A percentile compares a stretch with the other conserved stretches of the same genome.
Conservation (phyloP, 2,888 invertebrate species). For the Abrostola tripartita region DNA sequence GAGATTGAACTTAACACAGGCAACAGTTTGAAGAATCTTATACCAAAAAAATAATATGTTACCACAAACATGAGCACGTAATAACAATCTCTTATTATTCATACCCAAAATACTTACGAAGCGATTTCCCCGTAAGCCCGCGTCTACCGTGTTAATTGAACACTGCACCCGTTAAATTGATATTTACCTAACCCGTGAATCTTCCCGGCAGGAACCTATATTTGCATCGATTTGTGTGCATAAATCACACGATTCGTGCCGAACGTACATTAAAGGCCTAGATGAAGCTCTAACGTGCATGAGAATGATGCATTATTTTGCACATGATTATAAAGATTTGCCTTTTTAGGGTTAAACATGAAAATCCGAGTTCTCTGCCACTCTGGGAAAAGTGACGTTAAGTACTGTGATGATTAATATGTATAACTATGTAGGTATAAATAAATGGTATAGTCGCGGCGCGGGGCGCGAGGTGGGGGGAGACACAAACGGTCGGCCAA, state of each 20-base stretch:
- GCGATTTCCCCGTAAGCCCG: background rate
- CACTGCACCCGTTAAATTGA: constrained; percentile 21
- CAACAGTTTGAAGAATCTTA: too few species aligned
- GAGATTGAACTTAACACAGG: too few species aligned
- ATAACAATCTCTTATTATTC: background rate
- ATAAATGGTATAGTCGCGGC: too few species aligned
- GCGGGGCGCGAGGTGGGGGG: too few species aligned
- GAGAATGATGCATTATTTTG: constrained; percentile 36
- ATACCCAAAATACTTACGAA: constrained; percentile 6
- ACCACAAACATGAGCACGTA: background rate
- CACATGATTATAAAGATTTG: constrained; percentile 32
- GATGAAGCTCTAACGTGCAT: constrained; percentile 36
- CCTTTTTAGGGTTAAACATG: constrained; percentile 2
- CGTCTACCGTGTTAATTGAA: constrained; percentile 28
- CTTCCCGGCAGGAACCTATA: constrained; percentile 30
- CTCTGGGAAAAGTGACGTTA: too few species aligned
- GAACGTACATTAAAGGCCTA: constrained; percentile 39
- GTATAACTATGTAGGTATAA: too few species aligned
- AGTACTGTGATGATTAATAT: too few species aligned
- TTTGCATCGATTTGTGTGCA: constrained; percentile 38
- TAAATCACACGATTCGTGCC: constrained; percentile 45
- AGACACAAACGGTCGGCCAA: too few species aligned
- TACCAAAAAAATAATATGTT: too few species aligned
- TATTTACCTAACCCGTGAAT: constrained; percentile 41
- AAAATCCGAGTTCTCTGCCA: too few species aligned